Conservation (phyloP, 2,888 invertebrate species). For the Mesodorylaimus sp. region DNA sequence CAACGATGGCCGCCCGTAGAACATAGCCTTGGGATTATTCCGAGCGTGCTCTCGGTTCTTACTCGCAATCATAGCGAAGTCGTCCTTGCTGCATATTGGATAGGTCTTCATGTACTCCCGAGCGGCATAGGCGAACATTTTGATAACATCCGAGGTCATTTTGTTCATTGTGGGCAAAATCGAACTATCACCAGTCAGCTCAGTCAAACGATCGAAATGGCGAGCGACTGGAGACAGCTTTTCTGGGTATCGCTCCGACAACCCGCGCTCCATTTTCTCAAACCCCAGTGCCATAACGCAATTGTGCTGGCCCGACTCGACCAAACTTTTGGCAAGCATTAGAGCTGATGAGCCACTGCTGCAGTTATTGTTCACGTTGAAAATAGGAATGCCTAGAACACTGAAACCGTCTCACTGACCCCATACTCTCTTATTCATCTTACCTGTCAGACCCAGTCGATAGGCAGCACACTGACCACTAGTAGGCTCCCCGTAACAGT, state of each 20-base stretch:
- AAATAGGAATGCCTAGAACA: slow-evolving; percentile 1
- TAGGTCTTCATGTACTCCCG: slow-evolving; percentile 22
- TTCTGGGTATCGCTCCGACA: slow-evolving; percentile 25
- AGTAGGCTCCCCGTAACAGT: slow-evolving; percentile 56
- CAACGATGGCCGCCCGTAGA: slow-evolving; percentile 15
- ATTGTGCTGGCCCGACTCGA: slow-evolving; percentile 47
- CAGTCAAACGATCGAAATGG: slow-evolving; percentile 26
- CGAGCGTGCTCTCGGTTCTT: slow-evolving; percentile 88
- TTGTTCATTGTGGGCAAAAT: slow-evolving; percentile 19
- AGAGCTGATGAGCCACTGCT: slow-evolving; percentile 82
- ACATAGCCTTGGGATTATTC: slow-evolving; percentile 58
- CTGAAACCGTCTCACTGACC: not conserved
- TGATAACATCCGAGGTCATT: slow-evolving; percentile 29
- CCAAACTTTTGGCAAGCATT: slow-evolving; percentile 62
- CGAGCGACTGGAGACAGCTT: slow-evolving; percentile 22
- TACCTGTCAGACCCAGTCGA: slow-evolving; percentile 78
- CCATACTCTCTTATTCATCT: slow-evolving; percentile 29
- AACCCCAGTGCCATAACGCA: slow-evolving; percentile 48
- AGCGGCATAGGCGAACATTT: slow-evolving; percentile 28
- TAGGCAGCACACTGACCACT: slow-evolving; percentile 79
- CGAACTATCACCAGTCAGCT: slow-evolving; percentile 14
- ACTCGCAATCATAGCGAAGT: slow-evolving; percentile 83
- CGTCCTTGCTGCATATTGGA: slow-evolving; percentile 50
- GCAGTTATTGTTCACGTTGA: slow-evolving; percentile 71
- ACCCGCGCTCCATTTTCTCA: slow-evolving; percentile 87